Evolutionary conservation across 1,140 invertebrate genomes (phyloP), one percentile per base, ranked within the genome.

Genomic region (Aphelinus atriplicis): DNA sequence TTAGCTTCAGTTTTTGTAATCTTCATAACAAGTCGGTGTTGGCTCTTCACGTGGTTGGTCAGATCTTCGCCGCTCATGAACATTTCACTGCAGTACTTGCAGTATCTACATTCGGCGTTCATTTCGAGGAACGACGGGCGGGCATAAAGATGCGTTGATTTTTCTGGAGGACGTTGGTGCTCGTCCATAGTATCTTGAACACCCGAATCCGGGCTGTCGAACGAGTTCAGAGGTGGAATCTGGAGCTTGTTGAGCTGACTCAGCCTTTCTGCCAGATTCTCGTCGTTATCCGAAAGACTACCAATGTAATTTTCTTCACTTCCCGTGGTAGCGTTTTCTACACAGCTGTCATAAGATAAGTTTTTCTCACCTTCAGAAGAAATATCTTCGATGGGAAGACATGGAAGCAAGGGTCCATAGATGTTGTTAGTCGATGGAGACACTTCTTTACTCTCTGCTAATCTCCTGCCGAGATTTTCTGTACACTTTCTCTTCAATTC

Each of bases 401-500:
- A 26, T 26, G 26, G 26, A 26, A 26, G 26, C 26, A 26, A 26
- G 26, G 26, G 26, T 26, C 26, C 26, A 26, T 26, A 26, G 26
- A 26, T 26, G 26, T 26, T 26, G 26, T 26, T 26, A 26, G 26
- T 26, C 26, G 26, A 26, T 26, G 26, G 26, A 26, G 26, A 26
- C 26, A 26, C 26, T 60, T 60, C 58, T 60, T 60, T 26, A 43
- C 26, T 7, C 9, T 2, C 58, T 43, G 58, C 42, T 4, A 2
- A 43, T 7, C 57, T 53, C 67, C 7, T 56, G 4, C 45, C 65
- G 2, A 76, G 50, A 45, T 76, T 72, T 3, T 72, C 64, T 1
- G 63, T 72, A n/a, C 70, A 72, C 26, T 76, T 76, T 48, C 57
- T 71, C 7, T 67, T 76, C n/a, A 76, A 69, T 66, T 71, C 69